Evolutionary conservation across 1,140 invertebrate genomes (phyloP), one percentile per base, ranked within the genome.

Genomic region (Ectropis grisescens): DNA sequence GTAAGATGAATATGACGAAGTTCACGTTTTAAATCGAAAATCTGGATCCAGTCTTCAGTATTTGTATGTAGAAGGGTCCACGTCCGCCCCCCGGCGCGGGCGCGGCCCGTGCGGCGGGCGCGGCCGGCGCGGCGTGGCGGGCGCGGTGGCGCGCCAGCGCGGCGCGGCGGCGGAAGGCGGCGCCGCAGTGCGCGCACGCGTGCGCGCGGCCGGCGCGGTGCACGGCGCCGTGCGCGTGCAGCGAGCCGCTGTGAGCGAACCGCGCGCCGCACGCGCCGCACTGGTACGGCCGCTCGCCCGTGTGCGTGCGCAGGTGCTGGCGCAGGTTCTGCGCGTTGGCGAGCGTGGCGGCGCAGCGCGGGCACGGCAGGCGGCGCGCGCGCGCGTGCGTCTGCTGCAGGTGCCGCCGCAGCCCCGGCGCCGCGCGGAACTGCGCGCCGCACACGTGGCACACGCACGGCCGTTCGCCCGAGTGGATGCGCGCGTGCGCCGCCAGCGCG

Each of bases 401-500:
- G 55, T 91, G 90, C 9, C 87, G 70, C 2, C 82, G 81, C 10
- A 90, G 59, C 3, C 88, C 87, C 55, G 85, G 82, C 1, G 84
- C 84, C 9, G 88, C 84, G 11, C 88, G 76, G 62, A 93, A 93
- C 36, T 88, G 86, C 58, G 91, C 92, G 0, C 89, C 90, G 57
- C 91, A 93, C 1, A 90, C 64, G 39, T 88, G 85, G 53, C 92
- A 93, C 13, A 87, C 86, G 54, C 86, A 92, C 1, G 89, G 88
- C 37, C 89, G 85, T 58, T 93, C 90, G 8, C 90, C 89, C 1
- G 88, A 90, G 65, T 92, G 90, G 14, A 88, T 88, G 2, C 86
- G 75, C 43, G 82, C 75, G 41, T 90, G 89, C 64, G 82, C 85
- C 9, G 85, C 53, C 51, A 86, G 88, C 0, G 86, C 87, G 36